A percentile compares a stretch with the other conserved stretches of the same genome.
Conservation (phyloP, 2,888 invertebrate species). For the Hydrotaea diabolus region DNA sequence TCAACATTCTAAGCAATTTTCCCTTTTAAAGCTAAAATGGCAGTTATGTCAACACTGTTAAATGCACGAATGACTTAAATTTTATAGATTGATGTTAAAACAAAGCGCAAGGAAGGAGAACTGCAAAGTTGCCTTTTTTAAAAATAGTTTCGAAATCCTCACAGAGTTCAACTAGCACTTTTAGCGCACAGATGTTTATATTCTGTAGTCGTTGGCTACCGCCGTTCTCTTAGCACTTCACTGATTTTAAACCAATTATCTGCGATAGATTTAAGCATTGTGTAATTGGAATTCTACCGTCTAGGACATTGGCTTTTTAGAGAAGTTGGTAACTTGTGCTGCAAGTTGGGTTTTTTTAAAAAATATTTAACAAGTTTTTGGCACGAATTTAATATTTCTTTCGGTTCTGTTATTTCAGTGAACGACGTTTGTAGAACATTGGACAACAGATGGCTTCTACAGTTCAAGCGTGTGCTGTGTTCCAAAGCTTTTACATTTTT, state of each 20-base stretch:
- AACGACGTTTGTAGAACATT: slow-evolving; percentile 54
- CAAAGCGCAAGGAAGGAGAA: slow-evolving; percentile 59
- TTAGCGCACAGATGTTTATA: slow-evolving; percentile 60
- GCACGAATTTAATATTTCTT: slow-evolving; percentile 28
- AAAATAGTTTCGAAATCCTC: slow-evolving; percentile 60
- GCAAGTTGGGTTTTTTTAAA: slow-evolving; percentile 56
- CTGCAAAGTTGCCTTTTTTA: slow-evolving; percentile 62
- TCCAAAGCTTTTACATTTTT: not conserved
- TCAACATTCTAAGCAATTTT: slow-evolving; percentile 51
- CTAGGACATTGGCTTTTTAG: slow-evolving; percentile 47
- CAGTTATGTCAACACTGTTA: slow-evolving; percentile 47
- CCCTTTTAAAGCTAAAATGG: slow-evolving; percentile 45
- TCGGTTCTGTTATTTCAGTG: slow-evolving; percentile 40
- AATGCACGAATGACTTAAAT: no score
- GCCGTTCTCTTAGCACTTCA: slow-evolving; percentile 48
- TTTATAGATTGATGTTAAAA: slow-evolving; percentile 48
- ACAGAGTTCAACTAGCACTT: slow-evolving; percentile 54
- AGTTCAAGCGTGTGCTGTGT: slow-evolving; percentile 38
- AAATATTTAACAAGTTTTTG: slow-evolving; percentile 52
- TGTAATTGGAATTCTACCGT: slow-evolving; percentile 62
- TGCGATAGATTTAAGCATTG: slow-evolving; percentile 61
- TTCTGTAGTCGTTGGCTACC: slow-evolving; percentile 46
- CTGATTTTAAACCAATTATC: slow-evolving; percentile 61
- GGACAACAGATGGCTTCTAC: slow-evolving; percentile 51
- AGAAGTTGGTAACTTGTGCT: slow-evolving; percentile 37